phyloP scores from a whole-genome alignment of 2,113 vertebrate genomes.

The Dolichallabes microphthalmus region DNA sequence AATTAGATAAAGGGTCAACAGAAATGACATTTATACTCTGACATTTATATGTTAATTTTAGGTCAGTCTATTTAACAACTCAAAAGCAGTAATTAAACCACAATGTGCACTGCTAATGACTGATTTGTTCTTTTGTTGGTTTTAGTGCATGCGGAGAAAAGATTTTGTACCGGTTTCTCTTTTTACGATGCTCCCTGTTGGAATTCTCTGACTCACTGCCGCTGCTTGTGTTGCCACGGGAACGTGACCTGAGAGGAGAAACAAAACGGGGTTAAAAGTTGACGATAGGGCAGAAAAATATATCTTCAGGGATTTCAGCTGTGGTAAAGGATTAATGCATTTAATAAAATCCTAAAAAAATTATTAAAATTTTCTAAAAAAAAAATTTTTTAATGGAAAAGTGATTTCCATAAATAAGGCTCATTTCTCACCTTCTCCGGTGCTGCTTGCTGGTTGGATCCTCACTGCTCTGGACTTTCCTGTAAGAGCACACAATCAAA shows the following conservation, averaged over 20 bases:
- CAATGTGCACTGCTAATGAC: not conserved
- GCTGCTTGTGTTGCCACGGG: constrained; percentile 87
- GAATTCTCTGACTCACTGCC: constrained; percentile 88
- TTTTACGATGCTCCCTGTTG: constrained; percentile 82
- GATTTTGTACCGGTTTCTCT: constrained; percentile 78
- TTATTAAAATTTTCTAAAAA: no score
- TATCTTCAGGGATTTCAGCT: not conserved
- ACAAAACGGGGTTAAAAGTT: constrained; percentile 46
- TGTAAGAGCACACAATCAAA: constrained; percentile 54
- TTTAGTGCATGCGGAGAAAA: not conserved
- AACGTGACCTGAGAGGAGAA: constrained; percentile 74
- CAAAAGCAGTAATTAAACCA: not conserved
- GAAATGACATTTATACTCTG: not conserved
- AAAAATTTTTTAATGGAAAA: no score
- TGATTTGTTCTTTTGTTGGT: not conserved
- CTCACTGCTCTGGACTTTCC: constrained; percentile 78
- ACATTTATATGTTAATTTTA: no score
- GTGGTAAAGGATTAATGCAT: not conserved
- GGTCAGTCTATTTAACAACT: not conserved
- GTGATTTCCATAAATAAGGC: not conserved
- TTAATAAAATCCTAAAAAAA: not conserved
- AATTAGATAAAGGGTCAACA: not conserved
- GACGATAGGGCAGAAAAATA: not conserved
- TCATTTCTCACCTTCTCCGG: constrained; percentile 73
- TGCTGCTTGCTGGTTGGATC: constrained; percentile 78